Evolutionary conservation across 2,888 invertebrate species (phyloP).

Genomic region (Diloba caeruleocephala): DNA sequence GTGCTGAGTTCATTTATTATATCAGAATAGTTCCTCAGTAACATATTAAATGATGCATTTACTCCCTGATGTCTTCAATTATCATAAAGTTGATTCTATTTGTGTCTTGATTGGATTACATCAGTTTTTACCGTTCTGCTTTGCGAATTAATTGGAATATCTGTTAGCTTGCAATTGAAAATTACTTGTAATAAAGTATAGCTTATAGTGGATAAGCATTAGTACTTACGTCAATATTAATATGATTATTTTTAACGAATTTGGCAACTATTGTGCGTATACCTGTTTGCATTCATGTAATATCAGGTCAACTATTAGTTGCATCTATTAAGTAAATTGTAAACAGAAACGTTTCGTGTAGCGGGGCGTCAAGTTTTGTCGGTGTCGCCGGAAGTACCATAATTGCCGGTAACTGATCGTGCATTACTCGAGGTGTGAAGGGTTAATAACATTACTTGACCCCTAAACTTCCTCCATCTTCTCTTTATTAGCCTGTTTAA

Average conservation of each 20-base stretch:
- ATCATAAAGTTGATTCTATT: too few relatives aligned
- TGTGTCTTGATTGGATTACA: too few relatives aligned
- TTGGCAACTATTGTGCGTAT: constrained; percentile 10
- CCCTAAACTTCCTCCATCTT: constrained; percentile 74
- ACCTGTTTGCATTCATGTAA: constrained; percentile 21
- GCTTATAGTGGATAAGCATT: constrained; percentile 11
- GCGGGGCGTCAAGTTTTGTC: constrained; percentile 67
- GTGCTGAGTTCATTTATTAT: too few relatives aligned
- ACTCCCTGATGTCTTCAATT: too few relatives aligned
- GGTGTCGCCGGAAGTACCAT: constrained; percentile 78
- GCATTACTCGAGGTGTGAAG: constrained; percentile 83
- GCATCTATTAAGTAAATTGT: constrained; percentile 47
- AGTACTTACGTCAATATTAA: neutral
- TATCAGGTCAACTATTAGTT: constrained; percentile 52
- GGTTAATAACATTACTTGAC: constrained; percentile 87
- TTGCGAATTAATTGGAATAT: neutral
- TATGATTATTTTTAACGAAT: neutral
- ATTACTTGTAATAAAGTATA: constrained; percentile 11
- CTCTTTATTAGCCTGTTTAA: constrained; percentile 44
- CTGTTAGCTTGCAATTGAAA: constrained; percentile 1
- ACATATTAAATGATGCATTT: too few relatives aligned
- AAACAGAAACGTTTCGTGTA: constrained; percentile 53
- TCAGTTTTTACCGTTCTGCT: too few relatives aligned
- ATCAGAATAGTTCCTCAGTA: too few relatives aligned
- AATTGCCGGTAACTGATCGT: constrained; percentile 85